Evolutionary conservation across 2,888 invertebrate genomes (phyloP).

Genomic region (Latheticus oryzae): DNA sequence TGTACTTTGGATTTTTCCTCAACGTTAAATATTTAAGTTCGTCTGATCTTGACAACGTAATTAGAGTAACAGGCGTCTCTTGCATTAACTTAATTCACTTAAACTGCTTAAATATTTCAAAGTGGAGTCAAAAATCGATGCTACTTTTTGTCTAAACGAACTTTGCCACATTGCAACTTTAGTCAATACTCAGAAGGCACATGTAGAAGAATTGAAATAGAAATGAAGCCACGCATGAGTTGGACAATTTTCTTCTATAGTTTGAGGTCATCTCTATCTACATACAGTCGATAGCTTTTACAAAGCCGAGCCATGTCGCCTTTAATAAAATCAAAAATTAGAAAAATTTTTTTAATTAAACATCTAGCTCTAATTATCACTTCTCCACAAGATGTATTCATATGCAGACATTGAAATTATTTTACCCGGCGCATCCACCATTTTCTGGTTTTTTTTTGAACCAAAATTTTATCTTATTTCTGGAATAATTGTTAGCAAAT

Average conservation of each 20-base stretch:
- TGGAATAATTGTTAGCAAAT: too few species aligned
- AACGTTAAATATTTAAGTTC: constrained; percentile 36
- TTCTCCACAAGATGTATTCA: too few species aligned
- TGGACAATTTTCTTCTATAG: constrained; percentile 7
- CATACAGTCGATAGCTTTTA: neutral
- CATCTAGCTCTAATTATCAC: too few species aligned
- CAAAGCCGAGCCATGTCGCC: too few species aligned
- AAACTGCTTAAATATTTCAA: constrained; percentile 39
- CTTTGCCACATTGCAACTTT: constrained; percentile 10
- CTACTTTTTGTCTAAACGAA: constrained; percentile 3
- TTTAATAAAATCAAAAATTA: too few species aligned
- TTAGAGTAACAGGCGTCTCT: constrained; percentile 38
- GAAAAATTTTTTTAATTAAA: too few species aligned
- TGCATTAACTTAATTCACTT: constrained; percentile 39
- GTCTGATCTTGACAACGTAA: constrained; percentile 40
- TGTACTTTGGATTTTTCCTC: constrained; percentile 24
- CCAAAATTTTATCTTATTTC: too few species aligned
- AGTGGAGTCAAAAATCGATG: constrained; percentile 20
- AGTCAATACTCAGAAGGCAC: constrained; percentile 18
- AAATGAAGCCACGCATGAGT: constrained; percentile 6
- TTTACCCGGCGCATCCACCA: too few species aligned
- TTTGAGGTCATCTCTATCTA: neutral
- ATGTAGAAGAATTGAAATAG: constrained; percentile 23
- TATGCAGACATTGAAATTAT: too few species aligned
- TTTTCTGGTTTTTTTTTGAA: too few species aligned